Conservation (phyloP, 2,113 vertebrate species). For the Nerophis lumbriciformis region DNA sequence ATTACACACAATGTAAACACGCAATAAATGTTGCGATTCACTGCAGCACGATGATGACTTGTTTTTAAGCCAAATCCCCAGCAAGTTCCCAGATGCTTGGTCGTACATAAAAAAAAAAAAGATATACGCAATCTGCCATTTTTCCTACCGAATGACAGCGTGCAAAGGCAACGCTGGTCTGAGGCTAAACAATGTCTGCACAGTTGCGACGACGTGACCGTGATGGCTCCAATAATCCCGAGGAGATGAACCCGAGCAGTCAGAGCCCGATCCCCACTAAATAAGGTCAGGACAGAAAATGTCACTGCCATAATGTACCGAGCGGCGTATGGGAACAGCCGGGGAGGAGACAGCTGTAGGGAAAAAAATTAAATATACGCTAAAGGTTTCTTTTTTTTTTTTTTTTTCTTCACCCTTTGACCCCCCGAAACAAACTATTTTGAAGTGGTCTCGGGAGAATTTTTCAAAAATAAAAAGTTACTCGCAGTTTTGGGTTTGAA, state of each 20-base stretch:
- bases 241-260: constrained; percentile 72
- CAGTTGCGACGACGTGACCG: constrained; percentile 51
- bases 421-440: constrained; percentile 4
- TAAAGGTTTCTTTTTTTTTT: constrained; percentile 24
- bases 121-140: constrained; percentile 20
- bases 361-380: constrained; percentile 42
- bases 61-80: neutral
- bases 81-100: neutral
- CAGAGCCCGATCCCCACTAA: constrained; percentile 59
- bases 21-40: neutral
- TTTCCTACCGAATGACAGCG: constrained; percentile 41
- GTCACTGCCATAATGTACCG: constrained; percentile 71
- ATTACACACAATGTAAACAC: constrained; percentile 46
- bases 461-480: too few species aligned
- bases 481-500: too few species aligned
- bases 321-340: constrained; percentile 54
- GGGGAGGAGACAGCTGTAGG: constrained; percentile 59
- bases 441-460: neutral
- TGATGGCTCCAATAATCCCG: constrained; percentile 66
- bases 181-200: constrained; percentile 51
- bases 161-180: constrained; percentile 29
- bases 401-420: neutral
- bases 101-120: too few species aligned
- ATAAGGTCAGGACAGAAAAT: constrained; percentile 73
- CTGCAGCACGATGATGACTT: neutral